Conservation (phyloP, 37 sponge, comb jelly and placozoan genomes). For the Oopsacas minuta region DNA sequence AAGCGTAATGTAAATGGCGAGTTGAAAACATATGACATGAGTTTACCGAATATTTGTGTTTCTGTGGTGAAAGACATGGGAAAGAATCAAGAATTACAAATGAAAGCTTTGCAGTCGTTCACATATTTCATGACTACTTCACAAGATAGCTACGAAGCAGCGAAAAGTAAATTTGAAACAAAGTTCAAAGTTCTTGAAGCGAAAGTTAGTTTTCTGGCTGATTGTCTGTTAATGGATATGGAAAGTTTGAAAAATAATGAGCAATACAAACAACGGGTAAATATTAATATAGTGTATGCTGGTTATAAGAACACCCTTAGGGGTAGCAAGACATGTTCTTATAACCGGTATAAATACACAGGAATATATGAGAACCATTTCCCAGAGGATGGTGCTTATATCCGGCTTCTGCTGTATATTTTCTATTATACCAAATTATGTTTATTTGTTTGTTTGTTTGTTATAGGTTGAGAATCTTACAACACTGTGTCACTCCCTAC, state of each 20-base stretch:
- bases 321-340: no score
- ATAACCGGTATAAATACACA: no score
- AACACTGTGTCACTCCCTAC: not conserved
- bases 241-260: not conserved
- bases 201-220: constrained; percentile 11
- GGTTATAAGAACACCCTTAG: no score
- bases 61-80: constrained; percentile 6
- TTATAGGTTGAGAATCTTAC: not conserved
- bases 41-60: constrained; percentile 4
- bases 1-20: constrained; percentile 2
- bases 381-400: no score
- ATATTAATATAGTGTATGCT: no score
- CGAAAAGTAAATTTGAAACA: not conserved
- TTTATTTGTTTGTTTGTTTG: not conserved
- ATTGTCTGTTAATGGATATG: not conserved
- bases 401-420: not conserved
- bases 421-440: no score
- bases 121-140: not conserved
- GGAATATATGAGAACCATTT: no score
- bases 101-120: not conserved
- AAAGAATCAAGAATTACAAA: constrained; percentile 18
- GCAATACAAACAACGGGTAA: not conserved
- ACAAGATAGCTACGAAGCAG: not conserved
- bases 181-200: not conserved
- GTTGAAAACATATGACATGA: constrained; percentile 1